These are phyloP conservation scores for Synodontis membranacea DNA, from an alignment of 2,113 vertebrate genomes.

Conservation along the genomic window DNA sequence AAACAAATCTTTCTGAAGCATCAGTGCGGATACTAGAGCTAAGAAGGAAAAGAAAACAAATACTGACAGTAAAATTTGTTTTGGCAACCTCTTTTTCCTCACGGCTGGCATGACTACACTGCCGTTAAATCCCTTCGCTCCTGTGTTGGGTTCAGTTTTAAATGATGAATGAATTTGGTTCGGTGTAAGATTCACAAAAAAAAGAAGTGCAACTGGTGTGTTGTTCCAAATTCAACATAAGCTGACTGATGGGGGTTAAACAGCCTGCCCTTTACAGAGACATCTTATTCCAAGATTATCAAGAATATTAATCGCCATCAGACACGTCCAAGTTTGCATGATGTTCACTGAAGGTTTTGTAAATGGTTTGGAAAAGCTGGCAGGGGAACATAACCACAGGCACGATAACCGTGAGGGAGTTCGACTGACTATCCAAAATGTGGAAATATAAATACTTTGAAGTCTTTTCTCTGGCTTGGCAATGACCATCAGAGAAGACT, in stretches of 20 bases:
- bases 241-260: not conserved
- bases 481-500: not conserved
- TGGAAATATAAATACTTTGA: not conserved
- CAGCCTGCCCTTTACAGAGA: constrained; percentile 6
- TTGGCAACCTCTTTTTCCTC: not conserved
- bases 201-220: not conserved
- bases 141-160: not conserved
- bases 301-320: constrained; percentile 20
- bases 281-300: constrained; percentile 1
- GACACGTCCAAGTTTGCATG: not conserved
- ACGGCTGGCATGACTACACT: not conserved
- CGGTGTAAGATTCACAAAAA: not conserved
- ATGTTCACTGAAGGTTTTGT: constrained; percentile 6
- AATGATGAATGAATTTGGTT: constrained; percentile 36
- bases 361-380: constrained; percentile 23
- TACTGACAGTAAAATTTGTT: not conserved
- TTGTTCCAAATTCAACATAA: constrained; percentile 28
- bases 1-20: too few species aligned
- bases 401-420: not conserved
- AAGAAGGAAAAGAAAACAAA: constrained; percentile 26
- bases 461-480: constrained; percentile 3
- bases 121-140: not conserved
- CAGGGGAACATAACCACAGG: not conserved
- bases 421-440: constrained; percentile 14
- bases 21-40: constrained; percentile 10